Evolutionary conservation across 2,113 vertebrate species (phyloP).

Genomic region (Triplophysa dalaica): DNA sequence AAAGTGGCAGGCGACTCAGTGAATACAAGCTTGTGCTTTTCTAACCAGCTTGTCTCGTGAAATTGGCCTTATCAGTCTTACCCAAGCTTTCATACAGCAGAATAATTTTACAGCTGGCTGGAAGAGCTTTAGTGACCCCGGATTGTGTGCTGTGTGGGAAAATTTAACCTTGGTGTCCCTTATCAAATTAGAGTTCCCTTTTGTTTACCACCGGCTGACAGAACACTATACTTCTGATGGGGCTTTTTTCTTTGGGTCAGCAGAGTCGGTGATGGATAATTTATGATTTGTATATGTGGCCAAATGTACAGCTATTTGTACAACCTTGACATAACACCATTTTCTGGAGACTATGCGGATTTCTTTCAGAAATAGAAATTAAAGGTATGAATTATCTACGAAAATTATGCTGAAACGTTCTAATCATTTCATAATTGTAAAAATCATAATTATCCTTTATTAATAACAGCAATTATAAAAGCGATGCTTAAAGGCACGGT

Average conservation of each 20-base stretch:
- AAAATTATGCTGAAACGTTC: too few species aligned
- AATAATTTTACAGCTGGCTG: constrained; percentile 42
- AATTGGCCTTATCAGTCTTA: constrained; percentile 44
- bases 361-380: neutral
- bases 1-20: constrained; percentile 9
- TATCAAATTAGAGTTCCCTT: constrained; percentile 48
- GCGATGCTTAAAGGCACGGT: too few species aligned
- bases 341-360: neutral
- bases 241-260: constrained; percentile 17
- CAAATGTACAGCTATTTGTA: constrained; percentile 34
- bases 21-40: constrained; percentile 21
- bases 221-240: constrained; percentile 23
- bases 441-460: too few species aligned
- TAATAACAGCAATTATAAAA: too few species aligned
- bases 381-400: neutral
- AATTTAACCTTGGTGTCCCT: constrained; percentile 44
- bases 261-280: constrained; percentile 19
- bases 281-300: constrained; percentile 38
- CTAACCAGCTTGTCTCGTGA: constrained; percentile 20
- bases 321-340: neutral
- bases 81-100: constrained; percentile 41
- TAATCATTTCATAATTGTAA: too few species aligned
- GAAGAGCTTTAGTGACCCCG: constrained; percentile 28
- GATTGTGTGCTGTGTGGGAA: constrained; percentile 37
- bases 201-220: constrained; percentile 46